These are phyloP conservation scores for Caenorhabditis zanzibari DNA, from an alignment of 2,888 invertebrate species.

Conservation along the genomic window DNA sequence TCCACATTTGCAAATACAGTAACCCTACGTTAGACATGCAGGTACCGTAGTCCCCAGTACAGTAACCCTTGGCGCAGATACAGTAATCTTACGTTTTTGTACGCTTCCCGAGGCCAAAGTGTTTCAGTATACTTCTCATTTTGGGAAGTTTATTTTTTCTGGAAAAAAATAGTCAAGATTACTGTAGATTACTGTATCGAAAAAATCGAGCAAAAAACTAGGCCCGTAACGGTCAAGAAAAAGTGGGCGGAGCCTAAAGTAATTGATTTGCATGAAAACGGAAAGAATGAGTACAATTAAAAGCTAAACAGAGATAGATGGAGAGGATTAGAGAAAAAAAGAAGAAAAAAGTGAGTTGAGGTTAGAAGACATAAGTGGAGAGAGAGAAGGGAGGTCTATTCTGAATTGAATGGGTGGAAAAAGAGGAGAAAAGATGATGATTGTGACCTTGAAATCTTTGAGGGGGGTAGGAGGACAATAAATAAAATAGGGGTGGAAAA, in stretches of 20 bases:
- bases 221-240: too few species aligned
- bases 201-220: too few species aligned
- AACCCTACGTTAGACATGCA: not conserved
- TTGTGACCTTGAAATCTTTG: constrained; percentile 16
- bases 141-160: not conserved
- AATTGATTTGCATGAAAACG: not conserved
- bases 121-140: constrained; percentile 60
- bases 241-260: constrained; percentile 5
- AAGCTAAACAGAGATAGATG: not conserved
- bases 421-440: constrained; percentile 10
- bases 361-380: not conserved
- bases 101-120: constrained; percentile 46
- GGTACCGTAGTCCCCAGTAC: not conserved
- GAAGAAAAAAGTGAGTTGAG: not conserved
- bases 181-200: too few species aligned
- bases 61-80: not conserved
- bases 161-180: not conserved
- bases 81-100: constrained; percentile 39
- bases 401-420: constrained; percentile 2
- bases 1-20: not conserved
- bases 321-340: not conserved
- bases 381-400: not conserved
- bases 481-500: not conserved
- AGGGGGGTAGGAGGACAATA: not conserved
- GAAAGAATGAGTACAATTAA: not conserved